phyloP scores from a whole-genome alignment of 2,888 invertebrate species.

The Elmis aenea region DNA sequence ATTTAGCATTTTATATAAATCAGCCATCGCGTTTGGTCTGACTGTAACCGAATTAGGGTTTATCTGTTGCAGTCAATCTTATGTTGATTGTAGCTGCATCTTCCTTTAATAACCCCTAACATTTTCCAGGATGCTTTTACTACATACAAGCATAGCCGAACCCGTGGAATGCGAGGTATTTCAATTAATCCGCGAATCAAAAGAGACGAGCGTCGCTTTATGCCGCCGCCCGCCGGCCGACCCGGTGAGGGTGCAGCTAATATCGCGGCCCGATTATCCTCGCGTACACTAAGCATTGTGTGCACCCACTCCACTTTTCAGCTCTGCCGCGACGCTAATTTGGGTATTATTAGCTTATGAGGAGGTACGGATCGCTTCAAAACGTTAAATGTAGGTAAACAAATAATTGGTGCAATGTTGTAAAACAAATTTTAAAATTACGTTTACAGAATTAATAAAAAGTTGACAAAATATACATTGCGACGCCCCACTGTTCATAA shows the following conservation, averaged over 20 bases:
- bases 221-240: slow-evolving; percentile 30
- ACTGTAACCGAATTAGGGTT: too few species aligned
- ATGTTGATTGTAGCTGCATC: slow-evolving; percentile 19
- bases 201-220: slow-evolving; percentile 45
- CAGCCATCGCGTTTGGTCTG: too few species aligned
- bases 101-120: slow-evolving; percentile 29
- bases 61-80: slow-evolving; percentile 23
- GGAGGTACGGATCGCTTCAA: slow-evolving; percentile 10
- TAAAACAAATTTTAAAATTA: too few species aligned
- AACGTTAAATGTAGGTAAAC: too few species aligned
- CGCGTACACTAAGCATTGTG: slow-evolving; percentile 26
- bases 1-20: too few species aligned
- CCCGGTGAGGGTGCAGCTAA: slow-evolving; percentile 28
- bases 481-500: too few species aligned
- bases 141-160: slow-evolving; percentile 34
- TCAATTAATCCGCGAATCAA: slow-evolving; percentile 50
- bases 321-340: slow-evolving; percentile 28
- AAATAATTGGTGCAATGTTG: too few species aligned
- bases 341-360: slow-evolving; percentile 27
- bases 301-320: slow-evolving; percentile 18
- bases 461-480: too few species aligned
- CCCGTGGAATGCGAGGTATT: slow-evolving; percentile 48
- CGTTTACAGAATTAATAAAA: too few species aligned
- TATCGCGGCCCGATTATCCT: slow-evolving; percentile 31
- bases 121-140: slow-evolving; percentile 36